Base-by-base conservation (phyloP, 1,140 invertebrate species). In the Ooceraea biroi region DNA sequence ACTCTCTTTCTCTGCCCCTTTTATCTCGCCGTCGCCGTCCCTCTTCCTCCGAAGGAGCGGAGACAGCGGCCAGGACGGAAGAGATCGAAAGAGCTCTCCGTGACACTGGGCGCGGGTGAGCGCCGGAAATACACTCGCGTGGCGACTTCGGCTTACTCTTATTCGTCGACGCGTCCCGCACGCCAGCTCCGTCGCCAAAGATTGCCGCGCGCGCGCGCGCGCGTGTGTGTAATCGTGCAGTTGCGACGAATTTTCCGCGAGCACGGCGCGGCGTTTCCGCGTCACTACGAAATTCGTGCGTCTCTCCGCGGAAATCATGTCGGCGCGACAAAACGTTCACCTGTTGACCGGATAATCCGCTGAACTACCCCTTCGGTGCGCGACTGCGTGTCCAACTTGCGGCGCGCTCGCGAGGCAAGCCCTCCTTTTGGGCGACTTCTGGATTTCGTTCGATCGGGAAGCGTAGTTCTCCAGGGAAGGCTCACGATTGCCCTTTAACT, bases 41-140 rank as follows among this genome's bases (percentile, higher is more conserved):
- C 44, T 22, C 48, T 57, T 69, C 71, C 52, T 41, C 68, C 25
- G 66, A 82, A 58, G n/a, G n/a, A 72, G 65, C 50, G 44, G 27
- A 69, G 66, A 82, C 77, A 60, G 55, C 52, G 77, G 66, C 50
- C 22, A 71, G 41, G n/a, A 27, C 76, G 50, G 61, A 72, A 63
- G 58, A 48, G 69, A 22, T 55, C 58, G 69, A 82, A 63, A 73
- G 66, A 74, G 69, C 2, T 52, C 41, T 58, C 25, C 14, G 41
- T 57, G 68, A 83, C 72, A 58, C 48, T 19, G 58, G 66, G 68
- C 50, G 82, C 85, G 85, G 82, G 82, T 84, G 85, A 88, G 68
- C 85, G 87, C 85, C 58, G 78, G 83, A 88, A 88, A 88, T 88
- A 88, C 55, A 76, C 82, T 86, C 71, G 63, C 76, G 82, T 58